Evolutionary conservation across 2,113 vertebrate genomes (phyloP), one percentile per base, ranked within the genome.

Genomic region (Geothlypis trichas): DNA sequence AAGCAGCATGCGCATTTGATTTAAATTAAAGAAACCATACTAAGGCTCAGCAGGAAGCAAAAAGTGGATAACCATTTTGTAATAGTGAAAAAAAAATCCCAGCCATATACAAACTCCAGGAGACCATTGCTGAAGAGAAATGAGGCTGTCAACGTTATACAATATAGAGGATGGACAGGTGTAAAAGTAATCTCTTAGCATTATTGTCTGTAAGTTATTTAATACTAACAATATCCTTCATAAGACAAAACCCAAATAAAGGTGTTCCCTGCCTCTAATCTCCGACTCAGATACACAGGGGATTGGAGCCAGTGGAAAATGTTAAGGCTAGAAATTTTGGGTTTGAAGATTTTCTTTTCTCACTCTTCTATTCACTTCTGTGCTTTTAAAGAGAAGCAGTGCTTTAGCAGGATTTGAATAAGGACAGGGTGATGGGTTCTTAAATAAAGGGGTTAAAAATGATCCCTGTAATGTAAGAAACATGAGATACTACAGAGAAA

Each of bases 11-110:
- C n/a, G 73, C 84, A 92, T 96, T 96, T 96, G 90, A 96, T 96
- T 95, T 97, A 90, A 95, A 95, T 96, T 92, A 93, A 90, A 90
- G 63, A 89, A 97, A 77, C 73, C 67, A 80, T 96, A 21, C 39
- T 67, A 96, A 93, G 79, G 22, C 94, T 91, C 75, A 96, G 67
- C 74, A 91, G 91, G 92, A 92, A 87, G 84, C 75, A 95, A 65
- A 90, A 97, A 95, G 68, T 89, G 83, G 78, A 95, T 89, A 90
- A 87, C 41, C 39, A 55, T 90, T 96, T 97, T 85, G 67, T 80
- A 89, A 66, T 10, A 39, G 54, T 65, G 72, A 30, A 67, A 92
- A 95, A 95, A 82, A 86, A 63, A 15, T 21, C 42, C 33, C 19
- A 55, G 22, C 2, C n/a, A 31, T 66, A 81, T 91, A 90, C 62